Evolutionary conservation across 1,140 invertebrate species (phyloP), one percentile per base, ranked within the genome.

Genomic region (Danaus melanippus): DNA sequence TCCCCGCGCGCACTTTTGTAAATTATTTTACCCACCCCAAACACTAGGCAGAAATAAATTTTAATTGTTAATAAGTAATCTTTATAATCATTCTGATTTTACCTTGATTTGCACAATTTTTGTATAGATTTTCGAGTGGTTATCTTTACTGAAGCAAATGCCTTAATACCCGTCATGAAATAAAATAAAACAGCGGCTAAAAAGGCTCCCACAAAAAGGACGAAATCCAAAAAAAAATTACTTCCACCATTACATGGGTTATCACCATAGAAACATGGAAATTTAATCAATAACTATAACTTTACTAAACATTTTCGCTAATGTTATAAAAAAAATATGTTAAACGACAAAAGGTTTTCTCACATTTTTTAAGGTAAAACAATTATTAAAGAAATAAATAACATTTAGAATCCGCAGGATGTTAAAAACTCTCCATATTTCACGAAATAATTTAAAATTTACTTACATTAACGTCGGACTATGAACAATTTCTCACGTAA

Each of bases 161-260:
- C 86, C 60, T 63, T 82, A 64, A 87, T 69, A 50, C 86, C 86
- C 74, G 82, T 87, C 84, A 87, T 87, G 64, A 82, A 85, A 59
- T 15, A 67, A 46, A 60, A 41, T 48, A 50, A 62, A 46, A 45
- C 42, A 40, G 50, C 21, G 45, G 41, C 17, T 44, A 2, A 56
- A 46, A 10, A 32, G 46, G 42, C 12, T 46, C 15, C 15, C 3
- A 15, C 15, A 15, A 15, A 15, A 15, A 15, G 8, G 50, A 17
- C 42, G 12, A 50, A 46, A 32, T 32, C 42, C 44, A 53, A 51
- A 39, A 49, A 62, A 51, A 47, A 54, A 58, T 21, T 12, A 57
- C 52, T 45, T 46, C 44, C 50, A 40, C 53, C 48, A 41, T 43
- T 45, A 52, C 52, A 45, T 40, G 52, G 51, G 32, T 55, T 71